Percentiles rank a stretch among this genome's conserved stretches.
Evolutionary conservation across 2,888 invertebrate genomes (phyloP).

Genomic region (Oxytorus armatus): DNA sequence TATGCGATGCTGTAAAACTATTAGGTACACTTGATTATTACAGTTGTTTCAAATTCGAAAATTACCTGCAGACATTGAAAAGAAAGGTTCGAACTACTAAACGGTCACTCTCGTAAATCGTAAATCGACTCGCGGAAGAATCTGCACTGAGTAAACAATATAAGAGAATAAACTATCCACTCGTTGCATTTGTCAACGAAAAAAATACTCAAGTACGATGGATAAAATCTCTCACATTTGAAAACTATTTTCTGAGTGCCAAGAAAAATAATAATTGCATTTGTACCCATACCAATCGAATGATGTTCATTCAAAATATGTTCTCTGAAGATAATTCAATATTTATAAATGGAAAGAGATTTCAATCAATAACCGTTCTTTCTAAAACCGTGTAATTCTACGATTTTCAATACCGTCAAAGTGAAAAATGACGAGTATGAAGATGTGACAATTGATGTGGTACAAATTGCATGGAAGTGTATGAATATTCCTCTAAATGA

Average conservation of each 20-base stretch:
- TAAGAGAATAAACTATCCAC: not conserved
- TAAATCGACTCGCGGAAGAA: slow-evolving; percentile 14
- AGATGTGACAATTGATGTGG: too few relatives aligned
- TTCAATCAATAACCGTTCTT: too few relatives aligned
- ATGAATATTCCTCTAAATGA: too few relatives aligned
- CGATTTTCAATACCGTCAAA: too few relatives aligned
- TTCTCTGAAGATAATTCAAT: too few relatives aligned
- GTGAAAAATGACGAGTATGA: too few relatives aligned
- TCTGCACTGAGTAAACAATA: slow-evolving; percentile 3
- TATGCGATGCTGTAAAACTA: too few relatives aligned
- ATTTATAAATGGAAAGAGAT: too few relatives aligned
- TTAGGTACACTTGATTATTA: too few relatives aligned
- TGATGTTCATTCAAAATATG: slow-evolving; percentile 5
- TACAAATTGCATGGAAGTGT: too few relatives aligned
- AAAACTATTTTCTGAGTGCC: not conserved
- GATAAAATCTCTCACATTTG: too few relatives aligned
- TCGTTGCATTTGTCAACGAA: not conserved
- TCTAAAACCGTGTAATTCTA: too few relatives aligned
- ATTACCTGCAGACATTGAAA: not conserved
- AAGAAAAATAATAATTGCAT: slow-evolving; percentile 3
- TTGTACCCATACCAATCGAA: not conserved
- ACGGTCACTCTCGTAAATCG: not conserved
- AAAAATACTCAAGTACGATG: not conserved
- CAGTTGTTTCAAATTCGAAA: slow-evolving; percentile 24
- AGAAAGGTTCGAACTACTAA: not conserved